A percentile compares a stretch with the other conserved stretches of the same genome.
Conservation (phyloP, 2,797 vertebrate genomes). For the Falco peregrinus region DNA sequence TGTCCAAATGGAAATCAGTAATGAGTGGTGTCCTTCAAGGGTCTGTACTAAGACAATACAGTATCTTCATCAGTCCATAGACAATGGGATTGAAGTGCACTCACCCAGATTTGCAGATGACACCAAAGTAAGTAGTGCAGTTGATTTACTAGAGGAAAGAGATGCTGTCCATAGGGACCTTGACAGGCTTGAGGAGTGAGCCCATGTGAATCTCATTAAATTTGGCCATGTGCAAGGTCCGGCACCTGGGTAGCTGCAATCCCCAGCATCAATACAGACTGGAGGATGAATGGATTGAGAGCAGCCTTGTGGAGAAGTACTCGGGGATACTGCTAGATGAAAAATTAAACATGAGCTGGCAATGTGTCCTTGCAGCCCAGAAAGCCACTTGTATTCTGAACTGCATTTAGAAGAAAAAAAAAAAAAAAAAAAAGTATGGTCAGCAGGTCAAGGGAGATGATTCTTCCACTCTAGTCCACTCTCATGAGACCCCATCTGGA, state of each 20-base stretch:
- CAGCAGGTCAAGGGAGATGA: too few relatives aligned
- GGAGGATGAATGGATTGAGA: too few relatives aligned
- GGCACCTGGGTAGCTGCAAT: too few relatives aligned
- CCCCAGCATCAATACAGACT: too few relatives aligned
- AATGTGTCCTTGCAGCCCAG: not conserved
- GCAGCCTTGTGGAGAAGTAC: not conserved
- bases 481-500: not conserved
- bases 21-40: not conserved
- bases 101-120: not conserved
- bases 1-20: not conserved
- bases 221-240: too few relatives aligned
- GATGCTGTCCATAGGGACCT: not conserved
- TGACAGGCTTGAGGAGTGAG: not conserved
- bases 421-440: too few relatives aligned
- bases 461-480: not conserved
- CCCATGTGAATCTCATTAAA: not conserved
- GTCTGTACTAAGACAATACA: not conserved
- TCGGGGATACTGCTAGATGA: not conserved
- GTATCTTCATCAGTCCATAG: not conserved
- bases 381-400: not conserved
- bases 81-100: not conserved
- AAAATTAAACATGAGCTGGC: not conserved
- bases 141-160: not conserved
- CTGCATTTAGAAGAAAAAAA: too few relatives aligned
- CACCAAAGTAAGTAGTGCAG: not conserved